Percentiles rank a stretch among this genome's conserved stretches.
Conservation (phyloP, 1,140 invertebrate genomes). For the Heliconius eleuchia region DNA sequence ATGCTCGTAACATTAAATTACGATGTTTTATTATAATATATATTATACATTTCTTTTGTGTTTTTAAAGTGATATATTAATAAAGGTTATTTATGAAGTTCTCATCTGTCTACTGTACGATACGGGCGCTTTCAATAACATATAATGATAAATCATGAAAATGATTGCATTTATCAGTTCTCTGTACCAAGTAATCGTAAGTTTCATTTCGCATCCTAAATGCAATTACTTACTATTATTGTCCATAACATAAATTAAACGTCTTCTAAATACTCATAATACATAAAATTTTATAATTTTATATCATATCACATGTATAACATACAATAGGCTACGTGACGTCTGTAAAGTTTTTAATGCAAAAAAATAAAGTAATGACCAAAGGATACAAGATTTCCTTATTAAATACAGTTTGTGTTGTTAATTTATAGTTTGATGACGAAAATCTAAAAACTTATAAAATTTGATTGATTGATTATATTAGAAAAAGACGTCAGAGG, state of each 20-base stretch:
- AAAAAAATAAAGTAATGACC: not conserved
- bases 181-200: conserved; percentile 18
- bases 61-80: not conserved
- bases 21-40: not conserved
- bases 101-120: too few relatives aligned
- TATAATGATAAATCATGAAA: not conserved
- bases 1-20: not conserved
- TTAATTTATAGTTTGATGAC: not conserved
- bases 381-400: not conserved
- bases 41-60: not conserved
- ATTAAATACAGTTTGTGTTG: not conserved
- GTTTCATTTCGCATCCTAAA: conserved; percentile 2
- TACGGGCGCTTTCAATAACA: not conserved
- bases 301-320: not conserved
- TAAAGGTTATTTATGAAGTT: too few relatives aligned
- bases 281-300: not conserved
- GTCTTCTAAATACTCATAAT: not conserved
- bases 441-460: too few relatives aligned
- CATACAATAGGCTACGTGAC: not conserved
- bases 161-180: not conserved
- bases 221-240: not conserved
- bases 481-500: not conserved
- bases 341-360: not conserved
- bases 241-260: not conserved
- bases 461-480: too few relatives aligned